phyloP scores from a whole-genome alignment of 2,888 invertebrate species.

The Disparrhopalites patrizii region DNA sequence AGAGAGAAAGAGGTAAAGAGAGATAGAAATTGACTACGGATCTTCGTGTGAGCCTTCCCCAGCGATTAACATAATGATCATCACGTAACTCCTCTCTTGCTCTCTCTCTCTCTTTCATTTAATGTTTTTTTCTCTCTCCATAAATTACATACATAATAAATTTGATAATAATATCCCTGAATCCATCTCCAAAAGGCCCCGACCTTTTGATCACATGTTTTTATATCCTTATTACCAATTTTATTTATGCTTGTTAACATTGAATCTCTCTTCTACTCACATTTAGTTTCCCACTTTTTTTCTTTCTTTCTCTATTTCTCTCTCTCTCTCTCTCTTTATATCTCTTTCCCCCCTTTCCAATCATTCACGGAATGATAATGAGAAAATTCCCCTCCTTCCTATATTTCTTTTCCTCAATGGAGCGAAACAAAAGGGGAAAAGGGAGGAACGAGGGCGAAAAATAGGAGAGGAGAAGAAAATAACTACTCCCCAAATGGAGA shows the following conservation, averaged over 20 bases:
- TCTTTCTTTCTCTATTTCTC: not conserved
- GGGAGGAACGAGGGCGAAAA: not conserved
- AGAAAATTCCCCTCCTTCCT: not conserved
- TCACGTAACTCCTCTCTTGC: slow-evolving; percentile 4
- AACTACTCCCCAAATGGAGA: slow-evolving; percentile 23
- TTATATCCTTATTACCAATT: slow-evolving; percentile 12
- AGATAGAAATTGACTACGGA: too few species aligned
- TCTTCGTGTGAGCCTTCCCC: not conserved
- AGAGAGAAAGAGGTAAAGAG: too few species aligned
- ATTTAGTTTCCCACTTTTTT: not conserved
- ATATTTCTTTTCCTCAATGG: not conserved
- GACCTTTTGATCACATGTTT: slow-evolving; percentile 19
- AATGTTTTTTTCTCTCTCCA: too few species aligned
- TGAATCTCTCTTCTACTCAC: not conserved
- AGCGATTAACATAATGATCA: slow-evolving; percentile 10
- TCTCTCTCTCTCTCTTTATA: not conserved
- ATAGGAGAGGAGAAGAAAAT: slow-evolving; percentile 1
- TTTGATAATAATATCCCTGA: slow-evolving; percentile 14
- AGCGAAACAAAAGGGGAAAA: not conserved
- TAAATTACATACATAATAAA: slow-evolving; percentile 21
- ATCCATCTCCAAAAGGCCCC: slow-evolving; percentile 2
- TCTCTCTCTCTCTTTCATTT: not conserved
- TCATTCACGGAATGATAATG: slow-evolving; percentile 13
- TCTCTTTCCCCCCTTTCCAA: not conserved
- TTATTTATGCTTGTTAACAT: slow-evolving; percentile 23